These are phyloP conservation scores for Furnarius figulus DNA, from an alignment of 2,113 vertebrate genomes.

Conservation along the genomic window DNA sequence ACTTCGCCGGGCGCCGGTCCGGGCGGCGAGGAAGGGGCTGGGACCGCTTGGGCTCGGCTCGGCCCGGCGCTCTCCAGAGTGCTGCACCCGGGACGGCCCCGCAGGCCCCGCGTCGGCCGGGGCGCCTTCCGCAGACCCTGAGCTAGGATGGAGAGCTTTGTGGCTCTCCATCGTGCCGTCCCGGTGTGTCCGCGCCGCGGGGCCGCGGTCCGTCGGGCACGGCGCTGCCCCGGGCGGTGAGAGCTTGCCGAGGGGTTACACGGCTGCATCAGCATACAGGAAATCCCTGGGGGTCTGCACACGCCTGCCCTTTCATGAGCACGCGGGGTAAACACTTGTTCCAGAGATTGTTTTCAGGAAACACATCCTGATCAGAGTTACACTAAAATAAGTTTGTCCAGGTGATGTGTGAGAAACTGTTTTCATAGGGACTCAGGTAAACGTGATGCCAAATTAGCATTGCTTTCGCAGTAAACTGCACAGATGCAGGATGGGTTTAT, in stretches of 20 bases:
- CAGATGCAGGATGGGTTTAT: neutral
- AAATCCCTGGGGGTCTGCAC: too few relatives aligned
- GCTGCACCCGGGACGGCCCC: slow-evolving; percentile 31
- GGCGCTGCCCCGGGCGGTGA: neutral
- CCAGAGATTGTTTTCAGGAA: neutral
- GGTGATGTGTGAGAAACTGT: neutral
- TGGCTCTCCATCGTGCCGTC: neutral
- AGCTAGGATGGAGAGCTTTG: neutral
- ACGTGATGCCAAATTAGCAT: neutral
- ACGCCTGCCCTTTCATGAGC: neutral
- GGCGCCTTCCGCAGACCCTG: neutral
- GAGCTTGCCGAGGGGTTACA: neutral
- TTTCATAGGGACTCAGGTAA: neutral
- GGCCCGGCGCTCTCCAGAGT: slow-evolving; percentile 68
- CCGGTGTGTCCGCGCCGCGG: neutral
- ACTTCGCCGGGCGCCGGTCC: neutral
- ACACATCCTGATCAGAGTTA: neutral
- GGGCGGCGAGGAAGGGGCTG: neutral
- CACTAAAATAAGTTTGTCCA: neutral
- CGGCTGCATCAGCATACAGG: too few relatives aligned
- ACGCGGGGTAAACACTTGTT: neutral
- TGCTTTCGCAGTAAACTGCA: neutral
- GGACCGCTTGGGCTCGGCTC: neutral
- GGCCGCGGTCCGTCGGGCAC: neutral
- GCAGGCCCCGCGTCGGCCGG: neutral